These are phyloP conservation scores for Ophion ellenae DNA, from an alignment of 2,888 invertebrate species.

Conservation along the genomic window DNA sequence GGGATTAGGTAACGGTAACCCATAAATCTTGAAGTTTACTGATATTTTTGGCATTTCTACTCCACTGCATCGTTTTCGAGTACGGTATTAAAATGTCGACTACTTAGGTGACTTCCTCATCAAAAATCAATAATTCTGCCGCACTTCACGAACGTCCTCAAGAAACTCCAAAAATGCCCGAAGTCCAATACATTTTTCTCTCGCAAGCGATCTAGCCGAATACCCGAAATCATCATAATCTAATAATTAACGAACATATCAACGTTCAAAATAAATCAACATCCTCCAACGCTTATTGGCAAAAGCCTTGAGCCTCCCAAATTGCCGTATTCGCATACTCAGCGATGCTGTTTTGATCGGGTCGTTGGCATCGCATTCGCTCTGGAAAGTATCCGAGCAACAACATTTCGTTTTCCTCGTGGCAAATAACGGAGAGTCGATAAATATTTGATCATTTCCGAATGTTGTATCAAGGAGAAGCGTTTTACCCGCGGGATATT, in stretches of 20 bases:
- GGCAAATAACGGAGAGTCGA: neutral
- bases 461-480: neutral
- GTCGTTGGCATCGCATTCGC: neutral
- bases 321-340: neutral
- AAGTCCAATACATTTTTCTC: neutral
- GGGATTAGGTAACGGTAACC: neutral
- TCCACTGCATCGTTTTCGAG: neutral
- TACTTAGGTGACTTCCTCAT: neutral
- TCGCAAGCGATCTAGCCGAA: no score
- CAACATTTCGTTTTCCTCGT: neutral
- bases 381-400: neutral
- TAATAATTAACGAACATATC: neutral
- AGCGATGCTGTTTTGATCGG: neutral
- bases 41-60: neutral
- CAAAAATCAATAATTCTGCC: neutral
- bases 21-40: neutral
- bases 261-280: neutral
- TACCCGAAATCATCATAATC: neutral
- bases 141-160: neutral
- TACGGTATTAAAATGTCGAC: neutral
- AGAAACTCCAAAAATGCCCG: neutral
- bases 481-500: neutral
- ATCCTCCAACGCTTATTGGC: neutral
- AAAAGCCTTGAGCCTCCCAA: neutral
- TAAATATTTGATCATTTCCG: constrained; percentile 14